These are phyloP conservation scores for Hestina assimilis DNA, from an alignment of 1,140 invertebrate genomes.

Conservation along the genomic window DNA sequence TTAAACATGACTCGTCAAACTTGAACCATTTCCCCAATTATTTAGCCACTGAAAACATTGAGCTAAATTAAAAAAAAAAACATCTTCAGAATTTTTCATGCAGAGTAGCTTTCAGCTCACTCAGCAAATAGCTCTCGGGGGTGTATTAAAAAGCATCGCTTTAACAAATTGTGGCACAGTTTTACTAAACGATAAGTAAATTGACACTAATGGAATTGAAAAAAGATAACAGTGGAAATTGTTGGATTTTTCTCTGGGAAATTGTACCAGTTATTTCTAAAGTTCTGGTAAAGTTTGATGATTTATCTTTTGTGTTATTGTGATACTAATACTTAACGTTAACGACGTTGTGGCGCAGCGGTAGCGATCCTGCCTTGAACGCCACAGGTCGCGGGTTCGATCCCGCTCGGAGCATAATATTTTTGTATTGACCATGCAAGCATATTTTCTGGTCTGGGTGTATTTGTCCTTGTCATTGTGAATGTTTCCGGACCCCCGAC, in stretches of 20 bases:
- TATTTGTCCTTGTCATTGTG: too few relatives aligned
- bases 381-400: too few relatives aligned
- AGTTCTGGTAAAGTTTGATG: background rate
- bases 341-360: too few relatives aligned
- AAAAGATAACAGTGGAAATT: background rate
- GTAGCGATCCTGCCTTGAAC: too few relatives aligned
- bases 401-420: too few relatives aligned
- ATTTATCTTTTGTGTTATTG: background rate
- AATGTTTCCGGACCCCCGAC: too few relatives aligned
- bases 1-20: too few relatives aligned
- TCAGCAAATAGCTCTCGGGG: background rate
- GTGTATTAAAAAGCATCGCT: background rate
- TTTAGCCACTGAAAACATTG: background rate
- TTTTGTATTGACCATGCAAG: too few relatives aligned
- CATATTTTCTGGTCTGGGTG: too few relatives aligned
- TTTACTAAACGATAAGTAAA: background rate
- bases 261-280: background rate
- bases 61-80: background rate
- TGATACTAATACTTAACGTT: too few relatives aligned
- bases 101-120: background rate
- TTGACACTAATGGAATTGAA: slow-evolving; percentile 2
- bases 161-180: background rate
- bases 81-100: background rate
- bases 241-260: background rate
- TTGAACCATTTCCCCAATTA: background rate